These are phyloP conservation scores for Tolypeutes matacus DNA, from an alignment of 2,797 vertebrate species.

Conservation along the genomic window DNA sequence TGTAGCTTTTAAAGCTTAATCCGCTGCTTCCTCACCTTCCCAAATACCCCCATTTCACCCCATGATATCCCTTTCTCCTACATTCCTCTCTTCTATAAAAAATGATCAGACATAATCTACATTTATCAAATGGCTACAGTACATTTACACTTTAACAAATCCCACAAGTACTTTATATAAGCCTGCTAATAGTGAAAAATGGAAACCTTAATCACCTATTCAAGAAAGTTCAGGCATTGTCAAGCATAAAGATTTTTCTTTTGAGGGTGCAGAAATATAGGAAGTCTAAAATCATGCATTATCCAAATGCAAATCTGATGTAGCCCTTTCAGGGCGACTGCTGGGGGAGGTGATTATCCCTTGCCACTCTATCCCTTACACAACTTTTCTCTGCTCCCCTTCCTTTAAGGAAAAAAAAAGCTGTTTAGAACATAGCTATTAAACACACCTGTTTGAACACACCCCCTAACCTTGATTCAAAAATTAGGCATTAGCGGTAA, in stretches of 20 bases:
- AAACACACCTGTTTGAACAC: background rate
- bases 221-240: background rate
- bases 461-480: background rate
- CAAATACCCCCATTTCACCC: background rate
- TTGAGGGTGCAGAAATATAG: background rate
- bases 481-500: background rate
- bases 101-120: constrained; percentile 1
- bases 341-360: background rate
- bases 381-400: background rate
- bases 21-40: background rate
- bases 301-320: background rate
- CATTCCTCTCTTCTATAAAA: background rate
- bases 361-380: background rate
- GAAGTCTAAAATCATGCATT: constrained; percentile 6
- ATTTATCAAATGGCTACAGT: constrained; percentile 24
- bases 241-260: background rate
- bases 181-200: background rate
- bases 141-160: constrained; percentile 37
- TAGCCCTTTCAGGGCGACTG: background rate
- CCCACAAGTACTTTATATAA: constrained; percentile 3
- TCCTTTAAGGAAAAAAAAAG: background rate
- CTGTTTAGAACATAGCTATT: constrained; percentile 12
- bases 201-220: background rate
- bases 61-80: background rate
- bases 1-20: constrained; percentile 50